Evolutionary conservation across 2,888 invertebrate genomes (phyloP).

Genomic region (Chaitophorus viminalis): DNA sequence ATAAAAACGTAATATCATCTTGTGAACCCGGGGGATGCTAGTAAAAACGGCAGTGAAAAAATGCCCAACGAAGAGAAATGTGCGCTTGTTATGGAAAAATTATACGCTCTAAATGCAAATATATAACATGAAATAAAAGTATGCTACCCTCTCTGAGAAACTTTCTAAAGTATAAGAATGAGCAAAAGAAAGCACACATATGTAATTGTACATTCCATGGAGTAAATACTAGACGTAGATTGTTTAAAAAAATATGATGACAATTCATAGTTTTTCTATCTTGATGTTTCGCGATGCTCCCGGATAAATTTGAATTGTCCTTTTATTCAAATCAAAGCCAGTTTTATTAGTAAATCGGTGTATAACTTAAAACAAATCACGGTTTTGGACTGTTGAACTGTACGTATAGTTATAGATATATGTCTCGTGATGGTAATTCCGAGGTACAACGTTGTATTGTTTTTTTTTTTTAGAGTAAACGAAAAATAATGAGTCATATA

Average conservation of each 20-base stretch:
- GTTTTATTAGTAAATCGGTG: no score
- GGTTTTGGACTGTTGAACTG: no score
- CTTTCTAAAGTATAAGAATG: constrained; percentile 8
- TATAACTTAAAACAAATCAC: no score
- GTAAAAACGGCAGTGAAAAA: constrained; percentile 41
- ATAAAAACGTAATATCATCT: constrained; percentile 51
- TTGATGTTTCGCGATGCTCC: not conserved
- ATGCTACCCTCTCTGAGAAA: not conserved
- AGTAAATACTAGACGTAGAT: not conserved
- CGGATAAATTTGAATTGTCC: not conserved
- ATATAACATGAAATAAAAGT: constrained; percentile 37
- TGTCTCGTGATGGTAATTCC: no score
- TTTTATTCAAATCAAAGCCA: not conserved
- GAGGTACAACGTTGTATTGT: no score
- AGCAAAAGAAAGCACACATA: not conserved
- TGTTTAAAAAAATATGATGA: constrained; percentile 10
- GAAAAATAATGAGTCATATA: no score
- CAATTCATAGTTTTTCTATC: not conserved
- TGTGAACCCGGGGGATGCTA: constrained; percentile 14
- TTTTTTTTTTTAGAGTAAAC: no score
- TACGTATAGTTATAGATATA: no score
- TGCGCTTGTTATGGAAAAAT: constrained; percentile 59
- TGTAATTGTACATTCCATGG: no score
- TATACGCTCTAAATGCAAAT: constrained; percentile 57
- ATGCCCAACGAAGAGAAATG: constrained; percentile 24